phyloP scores from a whole-genome alignment of 2,113 vertebrate genomes.

The Oenanthe oenanthe region DNA sequence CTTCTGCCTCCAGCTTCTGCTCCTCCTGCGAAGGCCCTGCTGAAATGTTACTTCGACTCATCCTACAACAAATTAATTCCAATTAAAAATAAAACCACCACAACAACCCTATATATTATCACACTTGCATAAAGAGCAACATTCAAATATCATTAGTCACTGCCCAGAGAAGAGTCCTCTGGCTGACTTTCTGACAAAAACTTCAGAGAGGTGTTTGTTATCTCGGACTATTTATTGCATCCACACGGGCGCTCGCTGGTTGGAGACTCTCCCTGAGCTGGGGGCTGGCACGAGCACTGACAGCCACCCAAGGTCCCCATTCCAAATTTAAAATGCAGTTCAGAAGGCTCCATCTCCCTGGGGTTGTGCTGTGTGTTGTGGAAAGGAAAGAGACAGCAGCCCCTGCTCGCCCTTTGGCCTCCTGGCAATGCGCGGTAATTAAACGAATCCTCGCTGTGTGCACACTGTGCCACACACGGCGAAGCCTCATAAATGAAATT shows the following conservation, averaged over 20 bases:
- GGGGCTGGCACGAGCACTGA: neutral
- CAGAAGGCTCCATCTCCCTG: neutral
- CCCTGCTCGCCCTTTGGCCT: neutral
- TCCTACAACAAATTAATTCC: neutral
- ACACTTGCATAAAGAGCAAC: neutral
- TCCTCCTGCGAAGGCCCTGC: neutral
- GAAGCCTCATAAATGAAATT: conserved; percentile 49
- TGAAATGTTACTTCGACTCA: neutral
- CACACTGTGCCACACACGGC: neutral
- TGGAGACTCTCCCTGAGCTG: neutral
- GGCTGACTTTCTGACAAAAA: conserved; percentile 62
- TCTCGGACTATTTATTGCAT: conserved; percentile 66
- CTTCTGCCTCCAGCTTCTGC: neutral
- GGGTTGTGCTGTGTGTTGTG: neutral
- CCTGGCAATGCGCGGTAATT: neutral
- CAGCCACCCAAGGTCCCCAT: neutral
- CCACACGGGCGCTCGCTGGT: neutral
- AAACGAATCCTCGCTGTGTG: conserved; percentile 3
- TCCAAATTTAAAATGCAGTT: conserved; percentile 1
- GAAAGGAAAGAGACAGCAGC: neutral
- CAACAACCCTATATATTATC: neutral
- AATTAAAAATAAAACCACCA: neutral
- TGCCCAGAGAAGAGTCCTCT: conserved; percentile 50
- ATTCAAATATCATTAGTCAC: conserved; percentile 39
- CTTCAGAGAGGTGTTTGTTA: conserved; percentile 54